These are phyloP conservation scores for Podargus strigoides DNA, from an alignment of 2,797 vertebrate genomes.

Conservation along the genomic window DNA sequence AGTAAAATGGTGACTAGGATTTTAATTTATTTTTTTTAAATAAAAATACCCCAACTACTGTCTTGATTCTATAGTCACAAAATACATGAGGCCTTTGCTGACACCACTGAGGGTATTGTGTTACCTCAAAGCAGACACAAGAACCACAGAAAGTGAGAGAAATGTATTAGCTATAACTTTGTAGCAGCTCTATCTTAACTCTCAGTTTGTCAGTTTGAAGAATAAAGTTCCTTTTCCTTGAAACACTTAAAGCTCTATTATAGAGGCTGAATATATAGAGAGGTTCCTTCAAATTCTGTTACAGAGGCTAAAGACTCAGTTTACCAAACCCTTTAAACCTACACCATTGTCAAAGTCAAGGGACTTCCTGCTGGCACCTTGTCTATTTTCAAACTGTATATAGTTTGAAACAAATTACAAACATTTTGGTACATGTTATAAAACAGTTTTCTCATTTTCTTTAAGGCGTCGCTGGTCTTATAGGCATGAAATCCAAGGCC, in stretches of 20 bases:
- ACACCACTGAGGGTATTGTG: background rate
- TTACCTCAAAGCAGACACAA: background rate
- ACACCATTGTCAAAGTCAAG: rapidly evolving
- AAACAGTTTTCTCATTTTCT: background rate
- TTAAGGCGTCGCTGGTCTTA: background rate
- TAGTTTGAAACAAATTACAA: background rate
- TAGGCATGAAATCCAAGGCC: background rate
- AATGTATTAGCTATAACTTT: background rate
- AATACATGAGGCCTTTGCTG: rapidly evolving
- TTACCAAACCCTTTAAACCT: background rate
- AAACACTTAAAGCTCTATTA: background rate
- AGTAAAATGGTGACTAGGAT: rapidly evolving
- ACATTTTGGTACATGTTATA: background rate
- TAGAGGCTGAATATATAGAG: background rate
- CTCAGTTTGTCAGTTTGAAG: background rate
- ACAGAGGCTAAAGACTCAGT: background rate
- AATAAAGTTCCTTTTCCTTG: background rate
- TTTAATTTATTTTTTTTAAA: background rate
- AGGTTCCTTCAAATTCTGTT: background rate
- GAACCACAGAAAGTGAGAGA: background rate
- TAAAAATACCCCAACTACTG: too few species aligned
- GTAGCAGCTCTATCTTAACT: background rate
- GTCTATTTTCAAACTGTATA: background rate
- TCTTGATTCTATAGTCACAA: background rate
- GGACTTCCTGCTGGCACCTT: background rate